A percentile compares a stretch with the other conserved stretches of the same genome.
These are phyloP conservation scores for Hippocampus zosterae DNA, from an alignment of 2,113 vertebrate genomes.

Conservation along the genomic window DNA sequence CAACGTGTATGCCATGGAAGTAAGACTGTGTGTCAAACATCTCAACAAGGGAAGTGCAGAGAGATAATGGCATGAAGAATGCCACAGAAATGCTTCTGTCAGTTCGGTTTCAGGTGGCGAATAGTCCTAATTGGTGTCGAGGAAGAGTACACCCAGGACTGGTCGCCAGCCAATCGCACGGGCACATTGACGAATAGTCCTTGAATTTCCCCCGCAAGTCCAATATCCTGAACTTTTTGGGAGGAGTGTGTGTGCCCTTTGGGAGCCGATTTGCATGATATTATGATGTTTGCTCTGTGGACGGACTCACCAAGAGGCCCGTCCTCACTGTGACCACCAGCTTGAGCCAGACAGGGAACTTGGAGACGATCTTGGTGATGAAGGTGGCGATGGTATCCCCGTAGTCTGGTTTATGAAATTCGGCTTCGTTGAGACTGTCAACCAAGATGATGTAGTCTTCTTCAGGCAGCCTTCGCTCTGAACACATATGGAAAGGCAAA, in stretches of 20 bases:
- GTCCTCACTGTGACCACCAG: constrained; percentile 90
- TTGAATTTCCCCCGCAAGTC: not conserved
- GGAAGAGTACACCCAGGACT: no score
- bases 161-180: no score
- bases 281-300: no score
- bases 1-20: constrained; percentile 16
- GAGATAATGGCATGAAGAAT: not conserved
- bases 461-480: constrained; percentile 88
- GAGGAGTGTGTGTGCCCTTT: not conserved
- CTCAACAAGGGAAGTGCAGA: not conserved
- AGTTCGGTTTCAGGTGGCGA: not conserved
- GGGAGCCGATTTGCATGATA: no score
- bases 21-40: constrained; percentile 22
- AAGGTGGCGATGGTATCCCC: constrained; percentile 95
- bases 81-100: not conserved
- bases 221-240: not conserved
- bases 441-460: constrained; percentile 94
- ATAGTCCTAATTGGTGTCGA: not conserved
- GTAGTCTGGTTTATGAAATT: constrained; percentile 98
- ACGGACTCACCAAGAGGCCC: constrained; percentile 89
- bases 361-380: constrained; percentile 84
- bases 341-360: constrained; percentile 92
- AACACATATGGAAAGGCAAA: not conserved
- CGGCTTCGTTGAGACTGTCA: constrained; percentile 95
- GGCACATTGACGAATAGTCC: not conserved